phyloP scores from a whole-genome alignment of 1,140 invertebrate species.

The Euura saliciscinereae region DNA sequence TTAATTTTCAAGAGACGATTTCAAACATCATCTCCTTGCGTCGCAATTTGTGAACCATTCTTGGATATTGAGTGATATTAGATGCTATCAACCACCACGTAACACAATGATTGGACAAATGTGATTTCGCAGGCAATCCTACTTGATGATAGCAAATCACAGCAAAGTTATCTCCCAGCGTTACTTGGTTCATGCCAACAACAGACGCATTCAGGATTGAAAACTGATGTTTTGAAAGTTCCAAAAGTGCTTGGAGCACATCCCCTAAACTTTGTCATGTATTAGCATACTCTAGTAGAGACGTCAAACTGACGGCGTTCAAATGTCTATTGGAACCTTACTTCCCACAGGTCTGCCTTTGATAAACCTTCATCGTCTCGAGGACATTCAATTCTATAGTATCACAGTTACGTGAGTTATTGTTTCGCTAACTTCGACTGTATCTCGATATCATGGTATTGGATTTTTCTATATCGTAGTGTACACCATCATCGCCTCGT shows the following conservation, averaged over 20 bases:
- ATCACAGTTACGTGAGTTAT: neutral
- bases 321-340: neutral
- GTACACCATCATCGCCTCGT: neutral
- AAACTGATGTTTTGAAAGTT: neutral
- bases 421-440: neutral
- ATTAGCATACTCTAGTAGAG: constrained; percentile 6
- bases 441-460: neutral
- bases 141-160: too few species aligned
- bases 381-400: too few species aligned
- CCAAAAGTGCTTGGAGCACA: constrained; percentile 18
- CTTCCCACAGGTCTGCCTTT: too few species aligned
- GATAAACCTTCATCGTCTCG: too few species aligned
- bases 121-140: too few species aligned
- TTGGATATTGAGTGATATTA: neutral
- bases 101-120: too few species aligned
- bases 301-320: too few species aligned
- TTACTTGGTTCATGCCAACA: neutral
- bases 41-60: neutral
- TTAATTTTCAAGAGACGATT: neutral
- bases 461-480: neutral
- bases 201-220: neutral
- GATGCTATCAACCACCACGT: too few species aligned
- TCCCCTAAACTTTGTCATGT: constrained; percentile 14
- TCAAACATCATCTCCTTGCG: neutral
- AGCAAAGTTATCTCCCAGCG: too few species aligned